Evolutionary conservation across 2,113 vertebrate species (phyloP), one percentile per base, ranked within the genome.

Genomic region (Arothron firmamentum): DNA sequence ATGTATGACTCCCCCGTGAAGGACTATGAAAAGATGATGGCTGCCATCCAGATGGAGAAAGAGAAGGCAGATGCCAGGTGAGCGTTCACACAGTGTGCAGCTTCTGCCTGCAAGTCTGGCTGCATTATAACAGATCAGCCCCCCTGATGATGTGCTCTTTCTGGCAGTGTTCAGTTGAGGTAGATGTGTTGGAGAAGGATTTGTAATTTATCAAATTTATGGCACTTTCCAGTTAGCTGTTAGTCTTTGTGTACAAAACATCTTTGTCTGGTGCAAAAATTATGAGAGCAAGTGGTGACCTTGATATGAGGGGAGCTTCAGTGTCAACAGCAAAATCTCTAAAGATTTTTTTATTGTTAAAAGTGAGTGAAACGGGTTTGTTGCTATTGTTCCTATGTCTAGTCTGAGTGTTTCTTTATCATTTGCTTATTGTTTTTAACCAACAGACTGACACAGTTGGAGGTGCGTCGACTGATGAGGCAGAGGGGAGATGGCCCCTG

Each of bases 401-500:
- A 34, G 28, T 17, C 7, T 25, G 21, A 52, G 13, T 25, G 13
- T 7, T 52, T 1, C 6, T 52, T 52, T 1, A 15, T 52, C 16
- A 41, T 12, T 41, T 0, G 1, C 55, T 51, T 19, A 12, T 14
- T 56, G 21, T 55, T 46, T 82, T 50, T 81, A 3, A 0, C 56
- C 59, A 70, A 54, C 62, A 99, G 97, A 87, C 0, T 89, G 71
- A 52, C 82, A 43, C 77, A 95, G 52, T 0, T 79, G 47, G 89
- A 93, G 67, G 95, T 92, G 20, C 92, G 92, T 47, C 87, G 59
- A 20, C 86, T 94, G 12, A 98, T 98, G 96, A 90, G 90, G 56
- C 5, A 74, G 0, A 92, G 86, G 64, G 97, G 97, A 16, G 96
- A 98, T 21, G 96, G 97, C 3, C 93, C 97, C 9, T 99, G 96